phyloP scores from a whole-genome alignment of 2,113 vertebrate genomes.

The Pygoscelis antarcticus region DNA sequence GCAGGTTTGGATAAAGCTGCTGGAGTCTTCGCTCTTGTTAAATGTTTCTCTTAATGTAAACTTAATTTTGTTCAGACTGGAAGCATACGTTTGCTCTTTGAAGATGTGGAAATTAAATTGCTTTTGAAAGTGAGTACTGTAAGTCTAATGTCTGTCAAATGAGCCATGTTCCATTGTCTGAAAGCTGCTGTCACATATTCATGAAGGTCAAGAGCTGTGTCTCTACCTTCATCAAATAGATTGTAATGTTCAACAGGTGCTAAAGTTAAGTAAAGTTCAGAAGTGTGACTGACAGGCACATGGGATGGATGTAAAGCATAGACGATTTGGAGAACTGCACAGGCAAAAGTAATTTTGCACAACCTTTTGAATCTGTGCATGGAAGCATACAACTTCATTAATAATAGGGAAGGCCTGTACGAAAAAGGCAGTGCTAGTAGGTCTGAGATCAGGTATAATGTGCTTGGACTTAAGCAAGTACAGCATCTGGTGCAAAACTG shows the following conservation, averaged over 20 bases:
- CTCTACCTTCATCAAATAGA: slow-evolving; percentile 36
- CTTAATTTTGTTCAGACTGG: neutral
- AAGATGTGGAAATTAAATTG: neutral
- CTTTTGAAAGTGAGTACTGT: neutral
- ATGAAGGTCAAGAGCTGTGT: slow-evolving; percentile 30
- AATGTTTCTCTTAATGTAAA: neutral
- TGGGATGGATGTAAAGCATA: neutral
- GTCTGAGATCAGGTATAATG: neutral
- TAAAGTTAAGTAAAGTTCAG: slow-evolving; percentile 66
- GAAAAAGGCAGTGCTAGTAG: neutral
- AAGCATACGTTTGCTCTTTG: neutral
- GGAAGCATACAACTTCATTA: neutral
- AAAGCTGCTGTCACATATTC: neutral
- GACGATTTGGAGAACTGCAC: slow-evolving; percentile 9
- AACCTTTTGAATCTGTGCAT: slow-evolving; percentile 16
- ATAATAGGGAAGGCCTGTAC: neutral
- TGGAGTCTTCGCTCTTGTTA: neutral
- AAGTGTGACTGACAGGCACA: slow-evolving; percentile 9
- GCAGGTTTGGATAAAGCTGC: neutral
- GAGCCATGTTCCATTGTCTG: neutral
- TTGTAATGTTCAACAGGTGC: slow-evolving; percentile 29
- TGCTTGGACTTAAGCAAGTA: neutral
- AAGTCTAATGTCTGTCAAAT: neutral
- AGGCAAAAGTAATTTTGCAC: slow-evolving; percentile 28
- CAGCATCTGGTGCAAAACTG: neutral